A percentile compares a stretch with the other conserved stretches of the same genome.
These are phyloP conservation scores for Tanypteryx hageni DNA, from an alignment of 2,888 invertebrate species.

Conservation along the genomic window DNA sequence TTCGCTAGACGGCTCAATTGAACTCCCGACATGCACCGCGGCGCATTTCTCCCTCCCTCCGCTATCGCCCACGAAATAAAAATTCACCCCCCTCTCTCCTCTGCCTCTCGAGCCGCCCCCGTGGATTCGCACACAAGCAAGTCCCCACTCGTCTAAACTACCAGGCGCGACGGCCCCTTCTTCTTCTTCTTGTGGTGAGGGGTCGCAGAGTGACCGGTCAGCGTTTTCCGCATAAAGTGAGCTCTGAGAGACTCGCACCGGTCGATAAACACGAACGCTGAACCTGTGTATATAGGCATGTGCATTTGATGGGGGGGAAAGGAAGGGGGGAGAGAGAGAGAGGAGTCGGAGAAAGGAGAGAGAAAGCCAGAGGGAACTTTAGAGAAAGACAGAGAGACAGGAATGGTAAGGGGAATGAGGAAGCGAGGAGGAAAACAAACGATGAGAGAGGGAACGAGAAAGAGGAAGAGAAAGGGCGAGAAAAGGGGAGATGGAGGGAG, in stretches of 20 bases:
- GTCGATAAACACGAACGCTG: neutral
- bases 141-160: neutral
- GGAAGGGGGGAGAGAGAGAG: no score
- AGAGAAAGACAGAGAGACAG: no score
- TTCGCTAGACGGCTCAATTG: constrained; percentile 22
- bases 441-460: no score
- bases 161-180: neutral
- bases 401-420: no score
- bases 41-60: neutral
- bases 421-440: no score
- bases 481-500: no score
- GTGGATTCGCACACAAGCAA: neutral
- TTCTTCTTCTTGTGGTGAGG: neutral
- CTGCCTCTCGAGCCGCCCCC: neutral
- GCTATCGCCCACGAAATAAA: neutral
- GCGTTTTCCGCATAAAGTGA: neutral
- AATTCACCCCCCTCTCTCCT: neutral
- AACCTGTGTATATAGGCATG: neutral
- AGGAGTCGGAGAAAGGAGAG: no score
- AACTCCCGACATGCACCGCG: constrained; percentile 20
- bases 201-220: neutral
- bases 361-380: no score
- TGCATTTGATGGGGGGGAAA: neutral
- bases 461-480: no score
- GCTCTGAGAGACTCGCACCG: neutral